Evolutionary conservation across 2,797 vertebrate genomes (phyloP).

Genomic region (Nyctibius grandis): DNA sequence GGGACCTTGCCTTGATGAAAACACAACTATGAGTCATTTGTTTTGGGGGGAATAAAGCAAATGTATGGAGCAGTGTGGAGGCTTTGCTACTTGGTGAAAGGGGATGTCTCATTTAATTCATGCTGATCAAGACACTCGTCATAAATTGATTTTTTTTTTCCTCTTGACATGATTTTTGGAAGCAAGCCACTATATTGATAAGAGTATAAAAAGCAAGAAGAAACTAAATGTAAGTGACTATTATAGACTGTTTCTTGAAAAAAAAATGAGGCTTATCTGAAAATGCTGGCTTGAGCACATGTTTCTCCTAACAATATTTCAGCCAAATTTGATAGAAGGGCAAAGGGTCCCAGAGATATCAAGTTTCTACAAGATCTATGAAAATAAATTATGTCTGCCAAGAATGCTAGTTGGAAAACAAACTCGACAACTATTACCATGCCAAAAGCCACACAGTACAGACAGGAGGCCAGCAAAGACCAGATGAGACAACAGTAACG

Average conservation of each 20-base stretch:
- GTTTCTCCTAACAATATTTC: not conserved
- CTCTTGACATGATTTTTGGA: not conserved
- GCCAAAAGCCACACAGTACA: not conserved
- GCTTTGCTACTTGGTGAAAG: not conserved
- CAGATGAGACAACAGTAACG: not conserved
- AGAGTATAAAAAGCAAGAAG: not conserved
- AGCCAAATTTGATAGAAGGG: not conserved
- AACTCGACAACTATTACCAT: not conserved
- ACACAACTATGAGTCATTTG: not conserved
- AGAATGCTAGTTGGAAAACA: not conserved
- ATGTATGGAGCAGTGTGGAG: not conserved
- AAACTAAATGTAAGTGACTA: not conserved
- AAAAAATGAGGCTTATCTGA: not conserved
- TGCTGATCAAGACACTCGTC: not conserved
- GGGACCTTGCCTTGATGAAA: not conserved
- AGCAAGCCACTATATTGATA: not conserved
- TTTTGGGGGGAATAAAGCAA: not conserved
- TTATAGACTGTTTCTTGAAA: not conserved
- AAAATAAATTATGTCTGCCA: conserved; percentile 20
- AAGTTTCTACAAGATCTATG: not conserved
- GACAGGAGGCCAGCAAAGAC: not conserved
- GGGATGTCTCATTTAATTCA: not conserved
- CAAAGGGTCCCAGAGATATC: not conserved
- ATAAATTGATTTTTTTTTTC: not conserved
- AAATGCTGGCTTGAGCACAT: not conserved